A percentile compares a stretch with the other conserved stretches of the same genome.
Conservation (phyloP, 2,113 vertebrate genomes). For the Acinonyx jubatus region DNA sequence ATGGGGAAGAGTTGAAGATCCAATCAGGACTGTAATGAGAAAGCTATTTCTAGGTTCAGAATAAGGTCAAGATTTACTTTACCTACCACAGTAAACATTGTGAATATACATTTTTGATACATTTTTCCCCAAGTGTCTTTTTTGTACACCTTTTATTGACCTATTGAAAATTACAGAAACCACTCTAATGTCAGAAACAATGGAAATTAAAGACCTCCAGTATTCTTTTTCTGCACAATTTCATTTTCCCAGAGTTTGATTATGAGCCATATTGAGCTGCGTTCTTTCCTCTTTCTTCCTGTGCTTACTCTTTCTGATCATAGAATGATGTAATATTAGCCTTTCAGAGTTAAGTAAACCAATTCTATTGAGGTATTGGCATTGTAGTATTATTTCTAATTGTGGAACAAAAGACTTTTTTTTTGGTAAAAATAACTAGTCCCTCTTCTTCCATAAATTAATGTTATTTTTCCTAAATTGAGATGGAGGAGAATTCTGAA, state of each 20-base stretch:
- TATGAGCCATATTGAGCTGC: background rate
- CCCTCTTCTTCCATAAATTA: background rate
- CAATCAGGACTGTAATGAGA: background rate
- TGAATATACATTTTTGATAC: background rate
- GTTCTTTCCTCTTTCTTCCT: background rate
- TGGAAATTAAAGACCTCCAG: background rate
- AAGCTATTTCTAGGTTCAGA: background rate
- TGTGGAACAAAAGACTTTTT: background rate
- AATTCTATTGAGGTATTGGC: background rate
- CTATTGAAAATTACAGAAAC: background rate
- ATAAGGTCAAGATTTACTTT: constrained; percentile 1
- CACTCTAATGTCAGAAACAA: background rate
- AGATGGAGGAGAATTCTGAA: background rate
- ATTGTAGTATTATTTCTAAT: background rate
- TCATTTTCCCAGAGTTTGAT: background rate
- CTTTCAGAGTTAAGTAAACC: background rate
- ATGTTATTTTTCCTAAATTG: background rate
- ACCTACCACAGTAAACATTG: background rate
- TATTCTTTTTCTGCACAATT: background rate
- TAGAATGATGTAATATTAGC: background rate
- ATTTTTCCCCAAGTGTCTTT: background rate
- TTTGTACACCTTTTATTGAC: background rate
- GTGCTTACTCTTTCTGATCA: background rate
- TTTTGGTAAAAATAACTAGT: background rate
- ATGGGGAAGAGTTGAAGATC: background rate